Conservation (phyloP, 1,140 invertebrate genomes). For the Galleria mellonella region DNA sequence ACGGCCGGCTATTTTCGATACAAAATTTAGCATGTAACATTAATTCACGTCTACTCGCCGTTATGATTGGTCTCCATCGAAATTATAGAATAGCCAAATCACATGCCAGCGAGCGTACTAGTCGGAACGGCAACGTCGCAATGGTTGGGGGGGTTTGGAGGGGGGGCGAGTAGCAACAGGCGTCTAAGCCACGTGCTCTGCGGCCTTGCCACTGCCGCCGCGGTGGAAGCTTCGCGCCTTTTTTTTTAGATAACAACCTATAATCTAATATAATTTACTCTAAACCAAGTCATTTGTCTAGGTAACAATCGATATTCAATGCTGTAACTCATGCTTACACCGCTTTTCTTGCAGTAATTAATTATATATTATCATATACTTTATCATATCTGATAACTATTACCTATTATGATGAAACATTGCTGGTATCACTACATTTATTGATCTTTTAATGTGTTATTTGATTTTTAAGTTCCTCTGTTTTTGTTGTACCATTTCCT, state of each 20-base stretch:
- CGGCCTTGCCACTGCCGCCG: conserved; percentile 55
- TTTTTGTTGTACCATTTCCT: too few relatives aligned
- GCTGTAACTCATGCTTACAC: too few relatives aligned
- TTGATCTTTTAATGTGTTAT: too few relatives aligned
- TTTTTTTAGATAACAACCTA: conserved; percentile 59
- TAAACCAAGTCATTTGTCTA: conserved; percentile 14
- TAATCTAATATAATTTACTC: conserved; percentile 30
- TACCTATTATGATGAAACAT: too few relatives aligned
- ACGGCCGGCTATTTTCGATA: too few relatives aligned
- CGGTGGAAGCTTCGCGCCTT: conserved; percentile 59
- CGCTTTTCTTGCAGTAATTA: too few relatives aligned
- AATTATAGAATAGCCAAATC: conserved; percentile 28
- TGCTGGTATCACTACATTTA: too few relatives aligned
- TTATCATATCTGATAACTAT: too few relatives aligned
- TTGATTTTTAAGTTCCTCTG: too few relatives aligned
- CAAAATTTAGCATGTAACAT: too few relatives aligned
- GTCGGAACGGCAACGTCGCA: conserved; percentile 53
- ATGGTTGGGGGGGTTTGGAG: conserved; percentile 5
- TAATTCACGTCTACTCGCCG: background rate
- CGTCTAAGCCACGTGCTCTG: conserved; percentile 44
- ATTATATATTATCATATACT: too few relatives aligned
- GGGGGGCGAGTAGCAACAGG: conserved; percentile 57
- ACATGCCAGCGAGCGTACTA: conserved; percentile 13
- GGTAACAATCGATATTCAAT: conserved; percentile 13
- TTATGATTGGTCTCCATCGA: conserved; percentile 16